These are phyloP conservation scores for Pantherophis vulpinus DNA, from an alignment of 2,797 vertebrate genomes.

Conservation along the genomic window DNA sequence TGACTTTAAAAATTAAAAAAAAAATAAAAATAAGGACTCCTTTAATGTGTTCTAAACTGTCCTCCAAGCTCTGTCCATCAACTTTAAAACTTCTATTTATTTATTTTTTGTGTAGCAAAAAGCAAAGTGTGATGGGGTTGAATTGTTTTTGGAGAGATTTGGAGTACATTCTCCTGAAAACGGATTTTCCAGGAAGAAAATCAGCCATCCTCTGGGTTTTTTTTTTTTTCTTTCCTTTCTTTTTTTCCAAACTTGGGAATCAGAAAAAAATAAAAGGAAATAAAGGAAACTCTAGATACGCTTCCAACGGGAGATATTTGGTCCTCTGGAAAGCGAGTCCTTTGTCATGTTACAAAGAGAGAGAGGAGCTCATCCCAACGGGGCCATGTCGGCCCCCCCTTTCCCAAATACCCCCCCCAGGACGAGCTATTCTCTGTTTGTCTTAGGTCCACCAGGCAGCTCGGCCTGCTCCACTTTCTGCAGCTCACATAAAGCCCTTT, in stretches of 20 bases:
- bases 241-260: background rate
- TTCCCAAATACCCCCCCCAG: no score
- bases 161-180: background rate
- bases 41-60: background rate
- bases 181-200: background rate
- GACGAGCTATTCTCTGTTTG: background rate
- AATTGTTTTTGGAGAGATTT: background rate
- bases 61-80: background rate
- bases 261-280: background rate
- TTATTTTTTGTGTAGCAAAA: background rate
- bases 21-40: no score
- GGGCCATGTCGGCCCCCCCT: background rate
- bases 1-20: no score
- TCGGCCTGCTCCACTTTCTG: background rate
- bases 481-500: background rate
- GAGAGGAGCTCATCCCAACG: background rate
- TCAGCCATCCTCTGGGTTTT: background rate
- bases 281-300: background rate
- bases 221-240: background rate
- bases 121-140: background rate
- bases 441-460: background rate
- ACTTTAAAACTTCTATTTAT: background rate
- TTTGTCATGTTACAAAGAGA: background rate
- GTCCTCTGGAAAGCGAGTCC: background rate
- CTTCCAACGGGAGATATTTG: background rate